Conservation (phyloP, 1,140 invertebrate genomes). For the Drosophila bifasciata region DNA sequence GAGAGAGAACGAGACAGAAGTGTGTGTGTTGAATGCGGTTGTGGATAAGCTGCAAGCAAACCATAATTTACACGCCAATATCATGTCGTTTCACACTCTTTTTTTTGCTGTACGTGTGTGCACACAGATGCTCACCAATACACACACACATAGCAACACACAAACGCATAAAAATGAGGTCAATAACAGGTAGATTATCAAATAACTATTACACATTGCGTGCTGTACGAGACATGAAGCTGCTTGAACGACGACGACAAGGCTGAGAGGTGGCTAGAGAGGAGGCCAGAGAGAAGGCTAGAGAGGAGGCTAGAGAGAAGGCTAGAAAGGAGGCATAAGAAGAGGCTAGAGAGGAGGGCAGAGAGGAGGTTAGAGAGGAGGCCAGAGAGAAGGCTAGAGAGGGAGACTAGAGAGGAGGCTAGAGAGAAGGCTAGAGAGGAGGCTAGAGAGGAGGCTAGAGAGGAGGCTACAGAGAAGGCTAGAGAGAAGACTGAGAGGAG, state of each 20-base stretch:
- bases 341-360: too few relatives aligned
- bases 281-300: too few relatives aligned
- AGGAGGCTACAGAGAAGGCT: too few relatives aligned
- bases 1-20: neutral
- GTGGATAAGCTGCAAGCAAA: constrained; percentile 56
- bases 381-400: too few relatives aligned
- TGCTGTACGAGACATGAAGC: constrained; percentile 38
- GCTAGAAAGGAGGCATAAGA: too few relatives aligned
- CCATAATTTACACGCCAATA: constrained; percentile 69
- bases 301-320: too few relatives aligned
- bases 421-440: too few relatives aligned
- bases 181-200: constrained; percentile 83
- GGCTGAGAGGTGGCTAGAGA: too few relatives aligned
- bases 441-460: too few relatives aligned
- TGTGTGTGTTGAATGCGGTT: constrained; percentile 1
- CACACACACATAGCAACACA: constrained; percentile 45
- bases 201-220: constrained; percentile 73
- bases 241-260: constrained; percentile 8
- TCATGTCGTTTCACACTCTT: constrained; percentile 53
- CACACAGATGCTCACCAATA: constrained; percentile 19
- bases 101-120: neutral
- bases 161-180: constrained; percentile 70
- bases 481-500: too few relatives aligned
- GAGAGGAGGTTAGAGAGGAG: too few relatives aligned
- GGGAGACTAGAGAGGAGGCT: too few relatives aligned